Evolutionary conservation across 1,140 invertebrate genomes (phyloP), one percentile per base, ranked within the genome.

Genomic region (Solenopsis invicta): DNA sequence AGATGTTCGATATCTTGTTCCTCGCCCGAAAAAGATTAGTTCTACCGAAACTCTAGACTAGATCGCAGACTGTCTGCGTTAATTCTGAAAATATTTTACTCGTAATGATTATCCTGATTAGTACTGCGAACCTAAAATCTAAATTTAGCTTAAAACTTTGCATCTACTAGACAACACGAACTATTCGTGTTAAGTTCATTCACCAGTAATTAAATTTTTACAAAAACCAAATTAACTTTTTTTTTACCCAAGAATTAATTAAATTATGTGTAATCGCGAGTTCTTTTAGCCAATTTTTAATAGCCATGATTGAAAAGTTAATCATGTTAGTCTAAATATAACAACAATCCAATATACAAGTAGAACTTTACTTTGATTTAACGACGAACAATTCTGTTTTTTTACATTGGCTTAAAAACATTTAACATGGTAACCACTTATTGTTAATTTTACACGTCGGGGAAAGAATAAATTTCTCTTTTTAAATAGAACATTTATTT

Each of bases 231-330:
- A 50, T 12, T 24, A 6, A 6, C 1, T 76, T 76, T 2, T 21
- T 6, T 41, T 18, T 29, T 52, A 34, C 13, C 1, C 21, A 76
- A 24, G 9, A 61, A 34, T 34, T 48, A 77, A 37, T 78, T 66
- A 4, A 48, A 34, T 77, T 24, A n/a, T 50, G 41, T 13, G 16
- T 29, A 78, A 41, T 61, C n/a, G 1, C 34, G 4, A 34, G 24
- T 50, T 1, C 18, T 59, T 34, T n/a, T n/a, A n/a, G n/a, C n/a
- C n/a, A 13, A n/a, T 64, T 41, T 50, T 5, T 50, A 41, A 48
- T 50, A 78, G 13, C 29, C 10, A 66, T 24, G 12, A 67, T 67
- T 45, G 45, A 37, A 67, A 21, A 80, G n/a, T 80, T 66, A 64
- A 80, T 62, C 12, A 24, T 37, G 5, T 80, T 52, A 5, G 1